Base-by-base conservation (phyloP, 1,140 invertebrate genomes). In the Trypoxylus dichotomus region DNA sequence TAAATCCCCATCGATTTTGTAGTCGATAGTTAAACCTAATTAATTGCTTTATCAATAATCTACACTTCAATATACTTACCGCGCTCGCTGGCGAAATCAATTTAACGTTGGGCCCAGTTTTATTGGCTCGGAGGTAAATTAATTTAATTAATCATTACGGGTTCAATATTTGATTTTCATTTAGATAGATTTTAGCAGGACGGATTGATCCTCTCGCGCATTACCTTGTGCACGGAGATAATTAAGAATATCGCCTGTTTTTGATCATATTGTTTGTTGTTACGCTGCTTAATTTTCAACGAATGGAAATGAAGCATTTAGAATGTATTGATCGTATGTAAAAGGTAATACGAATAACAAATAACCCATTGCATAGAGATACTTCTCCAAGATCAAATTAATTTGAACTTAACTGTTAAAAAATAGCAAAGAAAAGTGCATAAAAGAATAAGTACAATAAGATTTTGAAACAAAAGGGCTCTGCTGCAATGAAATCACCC, bases 1-100 rank as follows among this genome's bases (percentile, higher is more conserved):
- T 76, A 71, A 76, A 76, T 76, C 76, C 19, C 37, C 41, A 74
- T 74, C 72, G 72, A 74, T 74, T 74, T 74, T 43, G 72, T 74
- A 41, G 72, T 74, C 72, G 41, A 74, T 74, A 74, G 72, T 74
- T 74, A 74, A 74, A 74, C 72, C 72, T 74, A 74, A 74, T 74
- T 74, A 74, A 74, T 74, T 74, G 41, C 72, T 74, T 74, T 43
- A 74, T 74, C 72, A 74, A 74, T 74, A 74, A 74, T 74, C 72
- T 74, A 74, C 72, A 42, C 41, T 74, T 74, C 72, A 74, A 74
- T 74, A 74, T 74, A 74, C 72, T 41, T 74, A 74, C 72, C 32
- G 29, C 1, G 21, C 60, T 13, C 60, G 21, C 60, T 29, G 24
- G 60, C 60, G 24, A 13, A 68, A 68, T 68, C 27, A 68, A 68